phyloP scores from a whole-genome alignment of 2,888 invertebrate genomes.

The Glyphotaelius pellucidus region DNA sequence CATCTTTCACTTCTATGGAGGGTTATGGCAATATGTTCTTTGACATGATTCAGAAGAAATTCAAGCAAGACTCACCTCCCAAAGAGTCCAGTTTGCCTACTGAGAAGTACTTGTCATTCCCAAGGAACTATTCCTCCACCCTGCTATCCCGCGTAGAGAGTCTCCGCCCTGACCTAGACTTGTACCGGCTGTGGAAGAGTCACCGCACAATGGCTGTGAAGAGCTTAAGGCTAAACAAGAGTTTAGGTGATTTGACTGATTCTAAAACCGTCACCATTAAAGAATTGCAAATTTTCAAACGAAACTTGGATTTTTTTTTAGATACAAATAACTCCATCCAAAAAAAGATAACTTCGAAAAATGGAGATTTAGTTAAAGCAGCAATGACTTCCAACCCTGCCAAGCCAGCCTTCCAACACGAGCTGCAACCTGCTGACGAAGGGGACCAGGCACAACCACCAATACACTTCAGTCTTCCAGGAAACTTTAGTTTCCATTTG shows the following conservation, averaged over 20 bases:
- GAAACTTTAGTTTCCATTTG: slow-evolving; percentile 37
- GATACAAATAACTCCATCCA: slow-evolving; percentile 43
- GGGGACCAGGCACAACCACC: neutral
- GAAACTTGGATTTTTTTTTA: slow-evolving; percentile 64
- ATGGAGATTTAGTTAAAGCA: neutral
- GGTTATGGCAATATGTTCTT: slow-evolving; percentile 46
- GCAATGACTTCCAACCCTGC: neutral
- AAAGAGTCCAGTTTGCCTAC: slow-evolving; percentile 70
- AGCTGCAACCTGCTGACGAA: neutral
- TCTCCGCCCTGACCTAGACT: slow-evolving; percentile 59
- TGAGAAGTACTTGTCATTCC: slow-evolving; percentile 74
- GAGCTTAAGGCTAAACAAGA: slow-evolving; percentile 60
- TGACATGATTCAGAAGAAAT: slow-evolving; percentile 53
- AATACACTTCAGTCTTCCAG: slow-evolving; percentile 48
- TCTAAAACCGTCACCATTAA: slow-evolving; percentile 36
- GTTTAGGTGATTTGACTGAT: slow-evolving; percentile 56
- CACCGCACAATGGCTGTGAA: slow-evolving; percentile 54
- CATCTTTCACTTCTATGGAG: slow-evolving; percentile 64
- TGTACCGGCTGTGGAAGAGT: slow-evolving; percentile 60
- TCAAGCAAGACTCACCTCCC: slow-evolving; percentile 54
- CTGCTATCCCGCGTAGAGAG: slow-evolving; percentile 48
- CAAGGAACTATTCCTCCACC: slow-evolving; percentile 69
- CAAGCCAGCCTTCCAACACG: neutral
- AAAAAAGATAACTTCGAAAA: slow-evolving; percentile 36
- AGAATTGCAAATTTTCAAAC: slow-evolving; percentile 60